Conservation (phyloP, 2,113 vertebrate species). For the Hippocampus guttulatus region DNA sequence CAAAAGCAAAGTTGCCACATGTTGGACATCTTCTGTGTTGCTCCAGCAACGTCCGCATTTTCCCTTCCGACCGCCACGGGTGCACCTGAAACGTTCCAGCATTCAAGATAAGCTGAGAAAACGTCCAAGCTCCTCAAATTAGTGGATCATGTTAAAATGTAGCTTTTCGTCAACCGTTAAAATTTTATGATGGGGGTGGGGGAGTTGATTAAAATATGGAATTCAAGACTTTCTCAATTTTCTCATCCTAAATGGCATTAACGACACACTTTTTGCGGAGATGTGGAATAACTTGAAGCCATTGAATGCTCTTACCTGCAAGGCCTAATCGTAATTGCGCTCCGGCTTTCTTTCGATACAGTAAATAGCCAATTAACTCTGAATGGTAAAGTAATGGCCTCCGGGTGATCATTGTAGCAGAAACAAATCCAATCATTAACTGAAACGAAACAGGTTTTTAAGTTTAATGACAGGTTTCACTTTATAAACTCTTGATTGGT, state of each 20-base stretch:
- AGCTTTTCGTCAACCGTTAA: too few relatives aligned
- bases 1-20: conserved; percentile 27
- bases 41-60: background rate
- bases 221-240: too few relatives aligned
- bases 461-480: conserved; percentile 5
- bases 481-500: background rate
- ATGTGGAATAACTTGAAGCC: background rate
- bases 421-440: conserved; percentile 12
- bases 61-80: too few relatives aligned
- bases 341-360: background rate
- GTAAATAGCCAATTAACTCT: conserved; percentile 13
- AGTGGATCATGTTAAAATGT: too few relatives aligned
- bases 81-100: too few relatives aligned
- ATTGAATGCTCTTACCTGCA: background rate
- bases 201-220: too few relatives aligned
- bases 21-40: conserved; percentile 15
- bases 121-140: too few relatives aligned
- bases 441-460: conserved; percentile 31
- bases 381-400: conserved; percentile 33
- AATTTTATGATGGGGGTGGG: too few relatives aligned
- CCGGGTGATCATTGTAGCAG: conserved; percentile 22
- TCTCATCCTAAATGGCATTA: background rate
- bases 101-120: too few relatives aligned
- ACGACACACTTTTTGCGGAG: background rate
- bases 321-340: background rate